Base-by-base conservation (phyloP, 2,888 invertebrate species). In the Flabesymbios commensalis region DNA sequence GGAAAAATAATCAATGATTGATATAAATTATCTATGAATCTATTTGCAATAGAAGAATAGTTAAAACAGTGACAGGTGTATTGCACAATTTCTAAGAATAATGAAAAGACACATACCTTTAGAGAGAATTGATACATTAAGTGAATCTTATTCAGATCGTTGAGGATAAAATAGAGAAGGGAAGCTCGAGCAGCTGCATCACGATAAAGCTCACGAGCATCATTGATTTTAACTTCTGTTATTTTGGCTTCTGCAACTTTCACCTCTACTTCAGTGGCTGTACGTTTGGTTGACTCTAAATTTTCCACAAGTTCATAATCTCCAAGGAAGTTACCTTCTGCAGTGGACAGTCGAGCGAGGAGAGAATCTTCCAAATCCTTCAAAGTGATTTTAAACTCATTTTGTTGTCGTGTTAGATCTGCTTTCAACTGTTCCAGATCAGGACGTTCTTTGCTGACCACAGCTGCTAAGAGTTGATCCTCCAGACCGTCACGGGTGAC, bases 101-200 rank as follows among this genome's bases (percentile, higher is more conserved):
- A 63, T 60, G 59, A 14, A 7, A 10, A 28, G 19, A 22, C 14
- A 28, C 65, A 63, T 54, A 90, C 93, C 88, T 97, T 96, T 64
- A 97, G 85, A 17, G 96, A 96, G 84, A 97, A 97, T 81, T 96
- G 95, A 82, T 97, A 97, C 74, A 97, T 95, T 0, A 94, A 94
- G 84, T 96, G 95, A 65, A 97, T 95, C 33, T 93, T 94, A 83
- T 94, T 93, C 62, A 97, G 86, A 72, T 97, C 96, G 78, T 96
- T 96, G 42, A 97, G 85, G 71, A 97, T 95, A 77, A 97, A 97
- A 83, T 97, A 97, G 0, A 97, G 85, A 3, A 97, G 86, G 57
- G 95, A 95, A 0, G 96, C 95, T 76, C 96, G 86, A 0, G 94
- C 92, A 1, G 96, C 94, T 2, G 95, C 96, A 14, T 91, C 91